These are phyloP conservation scores for Nannoperca australis DNA, from an alignment of 2,797 vertebrate genomes.

Conservation along the genomic window DNA sequence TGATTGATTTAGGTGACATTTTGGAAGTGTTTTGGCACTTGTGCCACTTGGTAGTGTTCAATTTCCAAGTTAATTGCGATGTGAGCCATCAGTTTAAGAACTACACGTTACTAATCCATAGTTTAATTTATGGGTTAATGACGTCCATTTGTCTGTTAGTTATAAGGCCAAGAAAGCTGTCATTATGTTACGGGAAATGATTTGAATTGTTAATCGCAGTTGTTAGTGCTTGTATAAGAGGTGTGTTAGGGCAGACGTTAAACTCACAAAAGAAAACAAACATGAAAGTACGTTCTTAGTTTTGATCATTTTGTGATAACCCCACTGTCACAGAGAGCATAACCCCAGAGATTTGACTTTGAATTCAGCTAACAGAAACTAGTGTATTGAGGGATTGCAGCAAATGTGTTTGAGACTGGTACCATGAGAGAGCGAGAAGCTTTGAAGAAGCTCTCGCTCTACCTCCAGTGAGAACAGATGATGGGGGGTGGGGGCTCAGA, in stretches of 20 bases:
- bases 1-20: conserved; percentile 16
- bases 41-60: conserved; percentile 12
- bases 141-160: conserved; percentile 24
- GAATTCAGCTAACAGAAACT: conserved; percentile 58
- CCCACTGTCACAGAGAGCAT: conserved; percentile 55
- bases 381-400: conserved; percentile 50
- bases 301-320: conserved; percentile 10
- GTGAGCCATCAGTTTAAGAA: conserved; percentile 23
- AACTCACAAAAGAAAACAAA: conserved; percentile 50
- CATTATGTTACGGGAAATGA: conserved; percentile 17
- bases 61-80: conserved; percentile 15
- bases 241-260: conserved; percentile 21
- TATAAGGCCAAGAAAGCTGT: conserved; percentile 31
- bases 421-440: conserved; percentile 60
- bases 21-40: conserved; percentile 69
- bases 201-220: conserved; percentile 5
- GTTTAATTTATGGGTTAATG: conserved; percentile 21
- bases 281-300: conserved; percentile 33
- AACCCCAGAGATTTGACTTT: conserved; percentile 46
- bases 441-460: conserved; percentile 57
- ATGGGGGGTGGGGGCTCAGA: conserved; percentile 78
- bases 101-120: conserved; percentile 9
- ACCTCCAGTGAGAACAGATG: conserved; percentile 45
- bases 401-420: conserved; percentile 54
- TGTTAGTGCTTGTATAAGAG: conserved; percentile 23